Evolutionary conservation across 1,140 invertebrate species (phyloP), one percentile per base, ranked within the genome.

Genomic region (Drosophila kurseongensis): DNA sequence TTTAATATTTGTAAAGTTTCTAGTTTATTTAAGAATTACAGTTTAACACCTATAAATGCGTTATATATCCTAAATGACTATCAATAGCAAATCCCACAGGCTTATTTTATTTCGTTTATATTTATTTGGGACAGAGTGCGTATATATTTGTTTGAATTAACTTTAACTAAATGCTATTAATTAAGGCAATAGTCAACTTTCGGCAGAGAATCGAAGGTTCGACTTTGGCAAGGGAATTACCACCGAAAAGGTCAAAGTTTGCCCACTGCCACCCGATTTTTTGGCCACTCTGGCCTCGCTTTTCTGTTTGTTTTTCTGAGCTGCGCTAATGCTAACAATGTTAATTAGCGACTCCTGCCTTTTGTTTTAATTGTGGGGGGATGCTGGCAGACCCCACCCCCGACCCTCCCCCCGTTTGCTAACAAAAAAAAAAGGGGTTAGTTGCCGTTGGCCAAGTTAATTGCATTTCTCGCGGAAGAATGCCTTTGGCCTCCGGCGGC

Each of bases 401-500:
- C 12, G 13, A 18, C 18, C 23, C 23, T 0, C 23, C 7, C n/a
- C 47, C 13, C 45, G n/a, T 4, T 0, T 4, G 8, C 41, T 16
- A 4, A 8, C 14, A n/a, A 8, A 8, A 44, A 29, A 8, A n/a
- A 8, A 55, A 51, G 41, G 55, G 66, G 63, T 65, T 67, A 65
- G 63, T 75, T 67, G 42, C 41, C 32, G 67, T 32, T 62, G 67
- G 47, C 50, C 60, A 71, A 86, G 79, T 86, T 79, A 88, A 86
- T 86, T 86, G 75, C 83, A 88, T 82, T 88, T 77, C 71, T 76
- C 56, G 66, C 75, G 59, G 47, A 78, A 79, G 78, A 82, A 88
- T 88, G 83, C 78, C 50, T 75, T 88, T 86, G 45, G 54, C 44
- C 18, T 48, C 41, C 52, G 40, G 38, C 18, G 35, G 27, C 65